Conservation (phyloP, 2,797 vertebrate genomes). For the Urosaurus nigricauda region DNA sequence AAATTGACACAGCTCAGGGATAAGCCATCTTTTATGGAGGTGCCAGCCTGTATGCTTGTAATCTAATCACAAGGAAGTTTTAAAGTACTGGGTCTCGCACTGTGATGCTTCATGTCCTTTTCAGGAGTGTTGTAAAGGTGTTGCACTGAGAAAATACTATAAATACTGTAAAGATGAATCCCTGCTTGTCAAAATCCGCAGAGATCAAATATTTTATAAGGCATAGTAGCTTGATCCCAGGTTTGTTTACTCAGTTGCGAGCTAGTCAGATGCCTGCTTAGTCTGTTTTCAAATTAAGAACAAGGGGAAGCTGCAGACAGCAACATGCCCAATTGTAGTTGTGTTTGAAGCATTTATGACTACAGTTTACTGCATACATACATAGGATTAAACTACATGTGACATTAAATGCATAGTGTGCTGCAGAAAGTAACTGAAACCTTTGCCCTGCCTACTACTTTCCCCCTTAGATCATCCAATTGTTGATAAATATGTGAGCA, state of each 20-base stretch:
- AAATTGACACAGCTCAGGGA: slow-evolving; percentile 22
- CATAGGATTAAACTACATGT: not conserved
- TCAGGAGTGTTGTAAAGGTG: not conserved
- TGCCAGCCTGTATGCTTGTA: not conserved
- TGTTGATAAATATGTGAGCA: too few relatives aligned
- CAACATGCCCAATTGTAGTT: not conserved
- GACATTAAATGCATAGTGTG: not conserved
- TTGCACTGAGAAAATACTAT: not conserved
- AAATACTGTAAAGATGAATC: not conserved
- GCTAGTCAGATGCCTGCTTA: not conserved
- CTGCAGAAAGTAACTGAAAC: not conserved
- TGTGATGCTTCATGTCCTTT: not conserved
- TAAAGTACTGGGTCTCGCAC: not conserved
- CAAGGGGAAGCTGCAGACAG: not conserved
- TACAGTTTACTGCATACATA: not conserved
- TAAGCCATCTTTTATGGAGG: not conserved
- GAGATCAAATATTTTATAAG: not conserved
- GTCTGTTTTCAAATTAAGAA: not conserved
- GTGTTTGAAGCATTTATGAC: not conserved
- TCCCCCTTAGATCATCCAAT: not conserved
- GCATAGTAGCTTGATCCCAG: not conserved
- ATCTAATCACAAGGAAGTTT: slow-evolving; percentile 3
- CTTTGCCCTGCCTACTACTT: not conserved
- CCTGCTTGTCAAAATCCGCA: not conserved
- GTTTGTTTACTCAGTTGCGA: not conserved